Conservation (phyloP, 1,140 invertebrate genomes). For the Drosophila sulfurigaster region DNA sequence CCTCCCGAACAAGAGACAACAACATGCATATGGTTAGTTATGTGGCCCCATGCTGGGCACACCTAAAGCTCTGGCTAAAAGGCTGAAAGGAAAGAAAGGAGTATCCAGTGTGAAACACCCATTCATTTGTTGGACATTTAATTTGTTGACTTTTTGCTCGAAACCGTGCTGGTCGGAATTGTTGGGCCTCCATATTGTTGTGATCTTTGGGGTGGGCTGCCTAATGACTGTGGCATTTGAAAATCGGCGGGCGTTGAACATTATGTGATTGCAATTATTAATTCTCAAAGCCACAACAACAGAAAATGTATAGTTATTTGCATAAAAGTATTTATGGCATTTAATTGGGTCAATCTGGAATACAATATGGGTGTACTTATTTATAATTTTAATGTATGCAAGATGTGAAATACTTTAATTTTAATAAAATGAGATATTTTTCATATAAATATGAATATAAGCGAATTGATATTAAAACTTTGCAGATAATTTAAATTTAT, state of each 20-base stretch:
- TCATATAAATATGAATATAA: too few relatives aligned
- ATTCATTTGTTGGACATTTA: constrained; percentile 44
- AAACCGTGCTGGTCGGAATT: constrained; percentile 33
- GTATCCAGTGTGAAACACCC: constrained; percentile 13
- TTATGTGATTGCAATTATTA: constrained; percentile 70
- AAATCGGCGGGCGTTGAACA: constrained; percentile 36
- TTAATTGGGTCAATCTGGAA: neutral
- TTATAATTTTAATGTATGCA: too few relatives aligned
- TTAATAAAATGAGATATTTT: too few relatives aligned
- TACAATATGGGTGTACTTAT: too few relatives aligned
- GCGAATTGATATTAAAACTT: too few relatives aligned
- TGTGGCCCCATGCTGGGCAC: constrained; percentile 66
- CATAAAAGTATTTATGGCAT: neutral
- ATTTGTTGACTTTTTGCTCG: constrained; percentile 55
- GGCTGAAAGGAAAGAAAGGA: constrained; percentile 10
- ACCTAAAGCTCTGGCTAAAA: constrained; percentile 42
- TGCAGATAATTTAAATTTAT: too few relatives aligned
- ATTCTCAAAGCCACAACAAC: neutral
- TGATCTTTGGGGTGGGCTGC: constrained; percentile 11
- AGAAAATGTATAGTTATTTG: neutral
- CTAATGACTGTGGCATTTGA: constrained; percentile 70
- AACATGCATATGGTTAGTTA: constrained; percentile 78
- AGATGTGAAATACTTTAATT: too few relatives aligned
- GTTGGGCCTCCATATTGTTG: neutral
- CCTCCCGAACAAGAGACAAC: constrained; percentile 57